A percentile compares a stretch with the other conserved stretches of the same genome.
phyloP scores from a whole-genome alignment of 2,113 vertebrate species.

The Thunnus thynnus region DNA sequence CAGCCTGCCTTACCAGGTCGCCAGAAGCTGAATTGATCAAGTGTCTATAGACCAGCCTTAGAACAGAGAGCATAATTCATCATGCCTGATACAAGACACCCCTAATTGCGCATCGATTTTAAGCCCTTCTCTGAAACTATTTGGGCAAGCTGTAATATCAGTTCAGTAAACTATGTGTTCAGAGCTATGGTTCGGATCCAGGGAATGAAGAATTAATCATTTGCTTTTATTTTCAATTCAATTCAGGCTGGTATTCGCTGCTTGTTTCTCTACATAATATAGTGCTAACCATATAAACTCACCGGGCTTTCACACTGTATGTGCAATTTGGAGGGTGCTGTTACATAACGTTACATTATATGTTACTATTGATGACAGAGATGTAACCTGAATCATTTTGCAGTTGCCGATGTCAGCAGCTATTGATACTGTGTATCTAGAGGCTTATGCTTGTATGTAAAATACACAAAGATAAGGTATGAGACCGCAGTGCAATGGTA shows the following conservation, averaged over 20 bases:
- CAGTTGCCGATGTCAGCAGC: constrained; percentile 38
- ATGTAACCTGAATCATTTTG: constrained; percentile 38
- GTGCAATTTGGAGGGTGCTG: neutral
- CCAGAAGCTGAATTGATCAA: constrained; percentile 75
- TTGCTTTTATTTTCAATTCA: constrained; percentile 54
- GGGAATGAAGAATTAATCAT: constrained; percentile 62
- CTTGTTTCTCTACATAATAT: constrained; percentile 37
- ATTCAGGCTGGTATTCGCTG: constrained; percentile 26
- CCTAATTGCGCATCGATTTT: constrained; percentile 81
- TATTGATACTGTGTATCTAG: constrained; percentile 65
- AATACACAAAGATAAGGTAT: constrained; percentile 9
- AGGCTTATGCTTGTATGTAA: constrained; percentile 46
- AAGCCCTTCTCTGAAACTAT: constrained; percentile 72
- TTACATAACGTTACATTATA: neutral
- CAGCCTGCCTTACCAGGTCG: constrained; percentile 55
- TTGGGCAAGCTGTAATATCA: constrained; percentile 73
- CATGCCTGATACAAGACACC: constrained; percentile 79
- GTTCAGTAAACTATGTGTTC: constrained; percentile 72
- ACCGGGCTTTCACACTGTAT: neutral
- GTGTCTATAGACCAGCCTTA: constrained; percentile 71
- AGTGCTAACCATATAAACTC: constrained; percentile 7
- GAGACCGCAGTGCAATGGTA: neutral
- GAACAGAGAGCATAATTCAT: constrained; percentile 80
- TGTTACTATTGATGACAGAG: constrained; percentile 37
- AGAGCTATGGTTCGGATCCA: constrained; percentile 43